Evolutionary conservation across 2,888 invertebrate species (phyloP).

Genomic region (Plagiodera versicolora): DNA sequence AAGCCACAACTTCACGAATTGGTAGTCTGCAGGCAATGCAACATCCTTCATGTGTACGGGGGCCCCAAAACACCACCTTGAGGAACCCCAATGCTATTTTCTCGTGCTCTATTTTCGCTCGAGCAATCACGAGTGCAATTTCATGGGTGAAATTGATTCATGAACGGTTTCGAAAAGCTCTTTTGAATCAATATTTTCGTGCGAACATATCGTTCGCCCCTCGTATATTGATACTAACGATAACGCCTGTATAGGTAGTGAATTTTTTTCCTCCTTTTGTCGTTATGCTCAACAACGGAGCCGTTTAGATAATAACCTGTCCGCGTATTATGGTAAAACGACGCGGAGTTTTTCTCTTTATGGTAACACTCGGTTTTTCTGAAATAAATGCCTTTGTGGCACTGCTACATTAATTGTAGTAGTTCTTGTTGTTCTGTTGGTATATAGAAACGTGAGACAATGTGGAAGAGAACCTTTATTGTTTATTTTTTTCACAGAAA

Average conservation of each 20-base stretch:
- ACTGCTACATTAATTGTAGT: not conserved
- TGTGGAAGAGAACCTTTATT: too few relatives aligned
- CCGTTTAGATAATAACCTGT: constrained; percentile 20
- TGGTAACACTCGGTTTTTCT: constrained; percentile 1
- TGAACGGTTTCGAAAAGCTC: too few relatives aligned
- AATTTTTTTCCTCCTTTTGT: constrained; percentile 17
- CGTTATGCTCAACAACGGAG: constrained; percentile 16
- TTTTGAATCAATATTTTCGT: not conserved
- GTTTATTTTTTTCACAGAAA: not conserved
- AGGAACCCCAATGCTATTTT: too few relatives aligned
- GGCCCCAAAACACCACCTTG: too few relatives aligned
- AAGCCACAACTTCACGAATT: too few relatives aligned
- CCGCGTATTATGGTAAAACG: constrained; percentile 16
- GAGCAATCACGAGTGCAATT: too few relatives aligned
- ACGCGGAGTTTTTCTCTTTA: constrained; percentile 17
- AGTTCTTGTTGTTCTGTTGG: too few relatives aligned
- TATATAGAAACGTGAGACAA: too few relatives aligned
- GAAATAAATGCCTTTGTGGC: not conserved
- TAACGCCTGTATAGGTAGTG: not conserved
- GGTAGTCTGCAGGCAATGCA: too few relatives aligned
- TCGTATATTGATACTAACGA: not conserved
- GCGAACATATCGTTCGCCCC: not conserved
- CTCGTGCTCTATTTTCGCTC: too few relatives aligned
- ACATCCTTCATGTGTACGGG: too few relatives aligned
- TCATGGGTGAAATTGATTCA: too few relatives aligned